These are phyloP conservation scores for Parthenolecanium corni DNA, from an alignment of 2,888 invertebrate genomes.

Conservation along the genomic window DNA sequence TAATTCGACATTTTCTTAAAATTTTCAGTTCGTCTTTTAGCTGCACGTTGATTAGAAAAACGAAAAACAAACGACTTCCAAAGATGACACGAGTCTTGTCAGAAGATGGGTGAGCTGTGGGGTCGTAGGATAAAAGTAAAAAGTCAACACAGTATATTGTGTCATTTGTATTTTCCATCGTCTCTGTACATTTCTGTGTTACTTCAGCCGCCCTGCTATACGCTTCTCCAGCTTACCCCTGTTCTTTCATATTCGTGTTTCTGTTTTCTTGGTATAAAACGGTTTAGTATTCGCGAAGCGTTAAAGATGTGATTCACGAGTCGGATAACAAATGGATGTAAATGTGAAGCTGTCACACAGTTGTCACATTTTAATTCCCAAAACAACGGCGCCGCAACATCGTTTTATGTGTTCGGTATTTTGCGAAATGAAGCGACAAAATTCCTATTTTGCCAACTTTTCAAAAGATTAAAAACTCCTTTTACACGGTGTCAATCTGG, in stretches of 20 bases:
- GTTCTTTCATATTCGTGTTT: too few relatives aligned
- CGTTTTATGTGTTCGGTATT: conserved; percentile 12
- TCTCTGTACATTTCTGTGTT: background rate
- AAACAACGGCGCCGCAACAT: conserved; percentile 26
- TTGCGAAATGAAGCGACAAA: conserved; percentile 24
- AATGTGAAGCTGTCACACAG: conserved; percentile 27
- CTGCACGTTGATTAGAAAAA: background rate
- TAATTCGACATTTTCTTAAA: too few relatives aligned
- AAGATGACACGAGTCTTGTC: background rate
- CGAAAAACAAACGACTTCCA: background rate
- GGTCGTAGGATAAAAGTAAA: background rate
- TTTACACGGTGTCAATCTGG: background rate
- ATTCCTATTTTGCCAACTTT: conserved; percentile 17
- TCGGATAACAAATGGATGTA: conserved; percentile 27
- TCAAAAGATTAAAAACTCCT: conserved; percentile 23
- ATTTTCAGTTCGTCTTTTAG: background rate
- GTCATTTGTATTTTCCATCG: conserved; percentile 27
- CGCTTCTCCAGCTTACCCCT: too few relatives aligned
- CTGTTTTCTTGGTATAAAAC: background rate
- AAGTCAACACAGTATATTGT: conserved; percentile 8
- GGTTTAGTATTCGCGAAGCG: conserved; percentile 25
- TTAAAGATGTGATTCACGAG: conserved; percentile 28
- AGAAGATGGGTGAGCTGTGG: background rate
- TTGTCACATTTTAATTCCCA: conserved; percentile 29
- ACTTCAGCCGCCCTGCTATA: too few relatives aligned